phyloP scores from a whole-genome alignment of 1,140 invertebrate genomes.

The Physella acuta region DNA sequence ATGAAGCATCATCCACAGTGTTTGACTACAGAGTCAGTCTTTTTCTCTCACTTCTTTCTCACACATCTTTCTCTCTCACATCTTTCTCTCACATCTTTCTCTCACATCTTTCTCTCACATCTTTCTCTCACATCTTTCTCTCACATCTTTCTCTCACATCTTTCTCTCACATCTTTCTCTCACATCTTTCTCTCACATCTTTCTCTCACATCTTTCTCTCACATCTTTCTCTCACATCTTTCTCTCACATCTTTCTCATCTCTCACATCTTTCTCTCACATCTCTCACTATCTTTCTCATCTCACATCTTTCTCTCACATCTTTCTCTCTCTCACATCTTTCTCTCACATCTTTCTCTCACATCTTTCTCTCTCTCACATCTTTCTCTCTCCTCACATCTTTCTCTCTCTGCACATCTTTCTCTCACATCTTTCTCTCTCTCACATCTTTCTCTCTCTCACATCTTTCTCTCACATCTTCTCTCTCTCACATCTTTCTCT shows the following conservation, averaged over 20 bases:
- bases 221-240: neutral
- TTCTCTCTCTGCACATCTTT: neutral
- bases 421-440: neutral
- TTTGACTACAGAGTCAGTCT: conserved; percentile 70
- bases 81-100: neutral
- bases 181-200: neutral
- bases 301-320: neutral
- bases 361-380: neutral
- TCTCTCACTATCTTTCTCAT: neutral
- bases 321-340: neutral
- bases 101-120: neutral
- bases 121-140: neutral
- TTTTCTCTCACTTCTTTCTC: conserved; percentile 25
- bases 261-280: neutral
- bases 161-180: neutral
- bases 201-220: neutral
- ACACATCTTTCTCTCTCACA: neutral
- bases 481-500: too few species aligned
- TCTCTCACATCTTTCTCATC: neutral
- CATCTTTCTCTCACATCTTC: neutral
- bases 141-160: neutral
- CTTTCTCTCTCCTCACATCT: neutral
- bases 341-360: neutral
- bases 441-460: neutral
- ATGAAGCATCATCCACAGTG: conserved; percentile 64